Base-by-base conservation (phyloP, 64 coral and sea anemone species). In the Actinia tenebrosa region DNA sequence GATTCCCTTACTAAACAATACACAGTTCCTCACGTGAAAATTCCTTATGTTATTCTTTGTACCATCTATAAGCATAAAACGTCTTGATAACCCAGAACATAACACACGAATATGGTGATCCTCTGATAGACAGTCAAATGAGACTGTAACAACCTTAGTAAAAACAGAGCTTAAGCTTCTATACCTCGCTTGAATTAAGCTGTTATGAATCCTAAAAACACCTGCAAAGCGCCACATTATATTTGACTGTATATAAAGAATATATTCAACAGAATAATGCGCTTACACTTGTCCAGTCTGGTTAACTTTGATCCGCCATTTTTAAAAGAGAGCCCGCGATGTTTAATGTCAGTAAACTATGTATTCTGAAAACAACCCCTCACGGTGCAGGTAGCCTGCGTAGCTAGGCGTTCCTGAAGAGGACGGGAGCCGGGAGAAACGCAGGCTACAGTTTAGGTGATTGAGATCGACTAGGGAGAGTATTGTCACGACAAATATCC, bases 1-100 rank as follows among this genome's bases (percentile, higher is more conserved):
- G 30, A 85, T 45, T 7, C 83, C 56, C 63, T 54, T 85, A n/a
- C 83, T 85, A 7, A 59, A 85, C 13, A 43, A 45, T 85, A 26
- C 5, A 30, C 5, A 10, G 11, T 4, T 4, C 13, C 26, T 75
- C 10, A 26, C 13, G 13, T 75, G 26, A 75, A 75, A 75, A 75
- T 42, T 43, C 25, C 69, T 75, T 27, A 75, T n/a, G 13, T 75
- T 26, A 75, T 75, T 66, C 63, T 66, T 18, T 22, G 63, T 6
- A 20, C 63, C 17, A 66, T 66, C 18, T 23, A 66, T 19, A 22
- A 5, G 17, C 11, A 66, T n/a, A 66, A 66, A 3, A 19, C 20
- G 22, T 18, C 47, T 50, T 50, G 7, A 50, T 50, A 50, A 50
- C 47, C 47, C 47, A 50, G 47, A 50, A 50, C 47, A 50, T 50